Evolutionary conservation across 2,797 vertebrate species (phyloP).

Genomic region (Eospalax fontanierii): DNA sequence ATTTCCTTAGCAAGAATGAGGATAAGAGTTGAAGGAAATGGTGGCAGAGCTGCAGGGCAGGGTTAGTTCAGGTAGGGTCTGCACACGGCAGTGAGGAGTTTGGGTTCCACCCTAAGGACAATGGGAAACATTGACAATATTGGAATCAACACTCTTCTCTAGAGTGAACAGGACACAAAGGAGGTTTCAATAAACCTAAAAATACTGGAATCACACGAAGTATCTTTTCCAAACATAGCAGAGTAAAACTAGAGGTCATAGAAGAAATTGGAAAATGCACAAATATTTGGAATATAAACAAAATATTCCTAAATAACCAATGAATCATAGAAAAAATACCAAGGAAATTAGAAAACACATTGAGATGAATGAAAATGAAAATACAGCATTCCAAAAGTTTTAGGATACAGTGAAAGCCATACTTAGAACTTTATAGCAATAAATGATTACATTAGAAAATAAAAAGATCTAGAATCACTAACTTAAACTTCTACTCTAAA

Average conservation of each 20-base stretch:
- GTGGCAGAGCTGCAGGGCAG: not conserved
- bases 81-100: not conserved
- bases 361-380: slow-evolving; percentile 46
- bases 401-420: not conserved
- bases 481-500: not conserved
- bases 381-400: not conserved
- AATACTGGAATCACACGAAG: not conserved
- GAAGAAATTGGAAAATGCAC: slow-evolving; percentile 6
- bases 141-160: not conserved
- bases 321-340: not conserved
- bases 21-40: not conserved
- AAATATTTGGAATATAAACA: slow-evolving; percentile 32
- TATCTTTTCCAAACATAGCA: not conserved
- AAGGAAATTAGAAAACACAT: slow-evolving; percentile 38
- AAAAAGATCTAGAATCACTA: not conserved
- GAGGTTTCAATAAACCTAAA: not conserved
- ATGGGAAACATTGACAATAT: not conserved
- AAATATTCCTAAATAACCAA: not conserved
- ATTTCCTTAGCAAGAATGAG: slow-evolving; percentile 21
- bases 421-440: not conserved
- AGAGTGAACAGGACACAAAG: not conserved
- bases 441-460: not conserved
- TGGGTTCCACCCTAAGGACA: not conserved
- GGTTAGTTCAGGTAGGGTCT: not conserved
- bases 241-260: slow-evolving; percentile 51